Evolutionary conservation across 2,797 vertebrate genomes (phyloP), one percentile per base, ranked within the genome.

Genomic region (Borostomias antarcticus): DNA sequence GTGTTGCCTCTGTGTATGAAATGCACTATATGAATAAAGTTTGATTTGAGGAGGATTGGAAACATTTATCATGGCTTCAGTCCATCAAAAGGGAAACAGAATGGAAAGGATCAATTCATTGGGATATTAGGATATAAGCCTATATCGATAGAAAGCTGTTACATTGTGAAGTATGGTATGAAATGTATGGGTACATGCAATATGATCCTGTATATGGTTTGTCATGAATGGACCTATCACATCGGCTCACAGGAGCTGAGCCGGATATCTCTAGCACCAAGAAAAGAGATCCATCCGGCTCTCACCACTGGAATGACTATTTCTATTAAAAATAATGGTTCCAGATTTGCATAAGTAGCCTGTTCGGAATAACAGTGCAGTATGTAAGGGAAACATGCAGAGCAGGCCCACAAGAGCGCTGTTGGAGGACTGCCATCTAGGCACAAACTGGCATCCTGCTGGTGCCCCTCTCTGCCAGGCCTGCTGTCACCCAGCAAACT

Each of bases 401-500:
- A 66, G 15, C 43, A 47, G 43, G 48, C 19, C 26, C 26, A 10
- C 47, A 63, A 72, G 70, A 80, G 30, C 64, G 23, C 33, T 76
- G 58, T 28, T 74, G 66, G 70, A 66, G 21, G 25, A 21, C 15
- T 51, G 67, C 43, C 74, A 74, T 80, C 70, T 66, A 57, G 52
- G 74, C 78, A 82, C 47, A 81, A 77, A 78, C 58, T 56, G 64
- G 51, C 71, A 59, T 78, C 77, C 73, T 67, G 72, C 81, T 48
- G 57, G 63, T 53, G 68, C 70, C 74, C 73, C 66, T 69, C 69
- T 69, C 33, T 77, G 73, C 76, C 75, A 63, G 61, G 75, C 78
- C 75, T 83, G 82, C 78, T 66, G 68, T 70, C 71, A 70, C 71
- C 58, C 67, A 47, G 72, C 68, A 73, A 78, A 74, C 78, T 50